Conservation (phyloP, 2,888 invertebrate genomes). For the Tromatobia lineatoria region DNA sequence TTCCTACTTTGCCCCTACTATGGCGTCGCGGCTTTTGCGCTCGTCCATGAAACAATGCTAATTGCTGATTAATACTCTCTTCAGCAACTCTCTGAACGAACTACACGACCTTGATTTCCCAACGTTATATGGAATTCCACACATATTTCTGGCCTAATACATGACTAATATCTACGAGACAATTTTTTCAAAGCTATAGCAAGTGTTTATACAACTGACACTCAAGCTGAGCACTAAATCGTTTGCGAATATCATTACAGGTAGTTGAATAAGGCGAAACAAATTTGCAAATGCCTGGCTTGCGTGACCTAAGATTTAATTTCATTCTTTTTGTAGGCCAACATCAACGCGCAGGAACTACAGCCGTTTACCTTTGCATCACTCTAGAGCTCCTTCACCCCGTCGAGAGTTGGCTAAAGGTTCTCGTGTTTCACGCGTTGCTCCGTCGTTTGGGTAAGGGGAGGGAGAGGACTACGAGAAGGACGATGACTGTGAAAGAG, state of each 20-base stretch:
- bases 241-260: slow-evolving; percentile 28
- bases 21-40: slow-evolving; percentile 32
- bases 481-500: slow-evolving; percentile 50
- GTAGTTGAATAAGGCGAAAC: slow-evolving; percentile 28
- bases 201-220: neutral
- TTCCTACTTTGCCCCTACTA: slow-evolving; percentile 56
- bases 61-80: slow-evolving; percentile 71
- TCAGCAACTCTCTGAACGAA: slow-evolving; percentile 47
- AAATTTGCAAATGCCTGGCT: slow-evolving; percentile 71
- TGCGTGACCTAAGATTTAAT: slow-evolving; percentile 76
- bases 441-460: neutral
- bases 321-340: slow-evolving; percentile 51
- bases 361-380: slow-evolving; percentile 12
- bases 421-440: slow-evolving; percentile 73
- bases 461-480: slow-evolving; percentile 53
- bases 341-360: slow-evolving; percentile 6
- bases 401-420: slow-evolving; percentile 53
- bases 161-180: slow-evolving; percentile 16
- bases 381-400: slow-evolving; percentile 21
- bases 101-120: slow-evolving; percentile 62
- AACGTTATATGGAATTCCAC: slow-evolving; percentile 39
- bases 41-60: slow-evolving; percentile 72
- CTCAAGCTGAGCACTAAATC: neutral
- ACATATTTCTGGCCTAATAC: neutral
- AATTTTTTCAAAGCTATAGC: neutral